Percentiles rank a stretch among this genome's conserved stretches.
phyloP scores from a whole-genome alignment of 2,113 vertebrate species.

The Marmota monax region DNA sequence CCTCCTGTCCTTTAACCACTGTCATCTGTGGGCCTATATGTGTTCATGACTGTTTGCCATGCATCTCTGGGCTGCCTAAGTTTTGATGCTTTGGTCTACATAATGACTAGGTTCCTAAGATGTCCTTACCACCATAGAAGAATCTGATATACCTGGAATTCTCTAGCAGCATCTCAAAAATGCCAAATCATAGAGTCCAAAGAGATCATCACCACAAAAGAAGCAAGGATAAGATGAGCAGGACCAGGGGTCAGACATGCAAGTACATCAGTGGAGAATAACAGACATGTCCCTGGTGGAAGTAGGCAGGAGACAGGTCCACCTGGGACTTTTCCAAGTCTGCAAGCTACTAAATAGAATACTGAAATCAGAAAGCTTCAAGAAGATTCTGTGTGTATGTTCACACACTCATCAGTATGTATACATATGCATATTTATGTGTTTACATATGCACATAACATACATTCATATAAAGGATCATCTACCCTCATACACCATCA shows the following conservation, averaged over 20 bases:
- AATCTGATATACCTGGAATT: slow-evolving; percentile 11
- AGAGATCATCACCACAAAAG: neutral
- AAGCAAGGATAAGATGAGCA: neutral
- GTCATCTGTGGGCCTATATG: neutral
- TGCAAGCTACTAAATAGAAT: neutral
- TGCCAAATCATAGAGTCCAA: neutral
- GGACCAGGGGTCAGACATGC: neutral
- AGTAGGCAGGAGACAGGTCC: neutral
- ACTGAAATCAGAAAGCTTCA: slow-evolving; percentile 38
- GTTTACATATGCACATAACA: neutral
- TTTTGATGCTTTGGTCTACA: neutral
- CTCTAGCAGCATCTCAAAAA: neutral
- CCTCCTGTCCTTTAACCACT: neutral
- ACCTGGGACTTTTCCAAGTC: neutral
- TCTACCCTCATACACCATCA: neutral
- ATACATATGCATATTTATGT: neutral
- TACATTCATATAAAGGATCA: neutral
- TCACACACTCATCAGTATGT: neutral
- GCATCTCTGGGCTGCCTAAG: neutral
- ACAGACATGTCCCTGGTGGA: neutral
- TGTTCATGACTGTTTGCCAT: neutral
- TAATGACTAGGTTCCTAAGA: slow-evolving; percentile 6
- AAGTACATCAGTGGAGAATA: neutral
- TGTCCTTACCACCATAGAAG: neutral
- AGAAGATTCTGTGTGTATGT: neutral